These are phyloP conservation scores for Drosophila saltans DNA, from an alignment of 1,140 invertebrate species.

Conservation along the genomic window DNA sequence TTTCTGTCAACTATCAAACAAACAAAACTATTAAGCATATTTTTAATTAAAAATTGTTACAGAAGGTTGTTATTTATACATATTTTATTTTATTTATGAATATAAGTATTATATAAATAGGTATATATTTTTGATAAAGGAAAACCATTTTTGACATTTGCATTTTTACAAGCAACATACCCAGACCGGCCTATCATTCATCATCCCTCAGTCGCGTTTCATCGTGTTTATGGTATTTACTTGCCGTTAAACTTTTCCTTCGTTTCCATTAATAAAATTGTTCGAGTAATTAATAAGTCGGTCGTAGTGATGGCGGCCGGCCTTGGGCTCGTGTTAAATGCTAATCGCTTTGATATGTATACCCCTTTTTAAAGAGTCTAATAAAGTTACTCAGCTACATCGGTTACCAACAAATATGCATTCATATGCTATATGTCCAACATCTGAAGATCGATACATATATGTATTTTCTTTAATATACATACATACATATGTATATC, in stretches of 20 bases:
- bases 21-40: conserved; percentile 39
- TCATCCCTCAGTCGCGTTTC: not conserved
- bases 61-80: conserved; percentile 30
- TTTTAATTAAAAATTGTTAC: conserved; percentile 59
- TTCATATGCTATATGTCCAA: no score
- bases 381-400: not conserved
- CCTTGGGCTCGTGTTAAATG: conserved; percentile 39
- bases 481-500: no score
- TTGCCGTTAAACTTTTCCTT: conserved; percentile 36
- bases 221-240: not conserved
- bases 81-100: not conserved
- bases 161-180: no score
- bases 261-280: conserved; percentile 47
- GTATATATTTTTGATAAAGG: not conserved
- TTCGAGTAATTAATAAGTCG: conserved; percentile 61
- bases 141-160: not conserved
- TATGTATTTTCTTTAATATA: not conserved
- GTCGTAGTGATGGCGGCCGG: conserved; percentile 5
- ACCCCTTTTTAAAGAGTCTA: not conserved
- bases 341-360: conserved; percentile 49
- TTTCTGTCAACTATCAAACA: conserved; percentile 30
- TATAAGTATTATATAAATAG: not conserved
- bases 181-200: not conserved
- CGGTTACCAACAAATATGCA: no score
- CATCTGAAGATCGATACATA: no score